phyloP scores from a whole-genome alignment of 1,140 invertebrate genomes.

The Onthophagus taurus region DNA sequence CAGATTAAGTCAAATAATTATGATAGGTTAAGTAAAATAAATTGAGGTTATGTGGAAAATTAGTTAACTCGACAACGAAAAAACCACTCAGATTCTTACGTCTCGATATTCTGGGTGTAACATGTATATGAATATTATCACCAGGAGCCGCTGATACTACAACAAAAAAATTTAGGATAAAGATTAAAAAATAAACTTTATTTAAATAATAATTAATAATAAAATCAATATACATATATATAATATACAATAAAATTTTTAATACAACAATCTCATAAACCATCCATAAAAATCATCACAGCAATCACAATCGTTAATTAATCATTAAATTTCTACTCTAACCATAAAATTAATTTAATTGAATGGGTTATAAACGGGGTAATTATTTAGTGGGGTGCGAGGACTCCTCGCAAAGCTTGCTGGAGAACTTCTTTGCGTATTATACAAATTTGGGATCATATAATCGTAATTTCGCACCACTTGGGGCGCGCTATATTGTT shows the following conservation, averaged over 20 bases:
- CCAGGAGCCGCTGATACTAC: constrained; percentile 37
- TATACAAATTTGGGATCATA: background rate
- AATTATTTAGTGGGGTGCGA: background rate
- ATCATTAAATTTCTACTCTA: no score
- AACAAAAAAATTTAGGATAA: constrained; percentile 22
- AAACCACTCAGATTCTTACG: no score
- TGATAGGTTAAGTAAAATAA: no score
- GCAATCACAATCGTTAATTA: no score
- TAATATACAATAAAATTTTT: constrained; percentile 8
- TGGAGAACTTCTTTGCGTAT: constrained; percentile 1
- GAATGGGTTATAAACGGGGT: background rate
- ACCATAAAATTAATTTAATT: no score
- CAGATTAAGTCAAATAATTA: no score
- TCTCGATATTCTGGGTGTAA: constrained; percentile 35
- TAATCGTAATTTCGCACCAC: background rate
- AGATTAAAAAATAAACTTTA: constrained; percentile 5
- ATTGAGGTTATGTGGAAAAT: no score
- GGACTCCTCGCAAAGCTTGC: background rate
- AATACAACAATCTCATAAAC: no score
- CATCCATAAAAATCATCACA: no score
- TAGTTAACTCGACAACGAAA: no score
- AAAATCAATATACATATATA: constrained; percentile 7
- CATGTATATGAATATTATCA: constrained; percentile 39
- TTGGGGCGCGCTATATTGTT: constrained; percentile 1
- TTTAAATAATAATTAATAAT: constrained; percentile 5